Percentiles rank a stretch among this genome's conserved stretches.
These are phyloP conservation scores for Verasper variegatus DNA, from an alignment of 2,113 vertebrate species.

Conservation along the genomic window DNA sequence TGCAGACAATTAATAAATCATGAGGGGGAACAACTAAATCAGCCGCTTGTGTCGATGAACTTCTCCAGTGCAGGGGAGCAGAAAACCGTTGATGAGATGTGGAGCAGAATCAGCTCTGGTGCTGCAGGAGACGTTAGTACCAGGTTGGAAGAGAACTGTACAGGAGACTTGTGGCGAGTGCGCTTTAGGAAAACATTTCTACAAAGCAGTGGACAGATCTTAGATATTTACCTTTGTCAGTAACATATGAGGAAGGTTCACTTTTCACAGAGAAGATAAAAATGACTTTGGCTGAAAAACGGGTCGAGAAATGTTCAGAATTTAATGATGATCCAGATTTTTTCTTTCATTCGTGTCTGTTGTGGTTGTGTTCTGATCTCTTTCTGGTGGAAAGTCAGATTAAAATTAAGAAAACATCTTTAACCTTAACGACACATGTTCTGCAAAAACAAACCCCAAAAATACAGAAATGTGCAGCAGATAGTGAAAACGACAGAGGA, in stretches of 20 bases:
- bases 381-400: no score
- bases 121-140: not conserved
- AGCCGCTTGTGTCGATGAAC: slow-evolving; percentile 21
- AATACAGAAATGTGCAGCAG: no score
- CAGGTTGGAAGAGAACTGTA: not conserved
- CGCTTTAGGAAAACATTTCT: no score
- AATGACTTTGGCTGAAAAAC: not conserved
- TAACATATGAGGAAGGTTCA: not conserved
- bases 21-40: slow-evolving; percentile 37
- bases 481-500: no score
- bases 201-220: not conserved
- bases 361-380: no score
- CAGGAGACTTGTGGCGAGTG: not conserved
- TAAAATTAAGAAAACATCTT: no score
- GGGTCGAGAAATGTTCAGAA: not conserved
- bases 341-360: not conserved
- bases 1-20: slow-evolving; percentile 62
- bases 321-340: not conserved
- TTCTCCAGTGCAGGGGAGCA: not conserved
- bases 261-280: no score
- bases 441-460: no score
- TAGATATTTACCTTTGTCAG: not conserved
- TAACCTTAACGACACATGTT: no score
- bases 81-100: not conserved
- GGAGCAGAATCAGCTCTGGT: not conserved